Evolutionary conservation across 2,888 invertebrate species (phyloP), one percentile per base, ranked within the genome.

Genomic region (Drosophila birchii): DNA sequence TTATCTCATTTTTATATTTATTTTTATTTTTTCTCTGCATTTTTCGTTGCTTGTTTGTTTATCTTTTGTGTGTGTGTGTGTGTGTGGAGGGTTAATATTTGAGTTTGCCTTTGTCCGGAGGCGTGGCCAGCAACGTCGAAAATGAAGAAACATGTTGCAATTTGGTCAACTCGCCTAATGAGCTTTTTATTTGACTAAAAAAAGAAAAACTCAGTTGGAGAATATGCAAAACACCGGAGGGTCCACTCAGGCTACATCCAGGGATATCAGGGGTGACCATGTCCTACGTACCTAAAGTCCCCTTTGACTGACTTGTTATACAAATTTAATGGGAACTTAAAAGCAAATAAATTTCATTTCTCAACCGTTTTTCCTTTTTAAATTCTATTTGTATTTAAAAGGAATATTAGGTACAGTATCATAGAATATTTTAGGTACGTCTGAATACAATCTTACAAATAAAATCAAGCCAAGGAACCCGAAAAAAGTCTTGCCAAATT

Each of bases 111-210:
- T 78, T 73, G 69, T 51, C 64, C 60, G 44, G 43, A 62, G 63
- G 73, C 75, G 78, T 53, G 67, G 71, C 51, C 39, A 67, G 41
- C 18, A 41, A 36, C 26, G 36, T 12, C 23, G 34, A 57, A 57
- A 44, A 70, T 71, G 38, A 67, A 47, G 59, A 58, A 67, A 67
- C 51, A 59, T 78, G 89, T 86, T 84, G 89, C 82, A 89, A 84
- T 87, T 81, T 70, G 89, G 88, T 58, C 78, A 84, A 72, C 72
- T 79, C 60, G 82, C 73, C 88, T 89, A 89, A 84, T 84, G 90
- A 84, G 88, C 86, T 86, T 88, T 83, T 88, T 86, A 88, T 83
- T 88, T 75, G 87, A 75, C 77, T 58, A 43, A 39, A 58, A 34
- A 34, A 32, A 32, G 11, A 9, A 32, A 58, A 38, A 66, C 53